Evolutionary conservation across 2,888 invertebrate genomes (phyloP).

Genomic region (Heliconius charithonia): DNA sequence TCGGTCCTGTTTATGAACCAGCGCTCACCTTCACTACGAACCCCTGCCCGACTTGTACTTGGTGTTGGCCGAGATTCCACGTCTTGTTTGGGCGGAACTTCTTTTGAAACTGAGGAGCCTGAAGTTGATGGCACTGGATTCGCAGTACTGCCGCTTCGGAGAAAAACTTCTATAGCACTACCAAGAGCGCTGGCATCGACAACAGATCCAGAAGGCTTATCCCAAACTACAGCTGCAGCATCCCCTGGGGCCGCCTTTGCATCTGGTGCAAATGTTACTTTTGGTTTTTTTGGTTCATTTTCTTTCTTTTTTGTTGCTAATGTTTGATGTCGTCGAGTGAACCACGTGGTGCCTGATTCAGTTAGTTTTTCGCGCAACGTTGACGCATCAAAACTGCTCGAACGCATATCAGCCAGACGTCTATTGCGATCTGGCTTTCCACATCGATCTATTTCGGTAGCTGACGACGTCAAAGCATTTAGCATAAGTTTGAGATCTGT

Average conservation of each 20-base stretch:
- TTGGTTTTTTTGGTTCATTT: slow-evolving; percentile 75
- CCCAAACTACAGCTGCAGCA: slow-evolving; percentile 88
- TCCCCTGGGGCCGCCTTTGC: slow-evolving; percentile 83
- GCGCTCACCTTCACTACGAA: slow-evolving; percentile 68
- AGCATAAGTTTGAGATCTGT: slow-evolving; percentile 91
- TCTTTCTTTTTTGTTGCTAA: slow-evolving; percentile 86
- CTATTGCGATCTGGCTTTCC: slow-evolving; percentile 84
- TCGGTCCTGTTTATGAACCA: slow-evolving; percentile 87
- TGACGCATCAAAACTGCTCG: slow-evolving; percentile 93
- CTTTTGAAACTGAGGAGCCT: slow-evolving; percentile 58
- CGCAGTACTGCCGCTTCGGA: slow-evolving; percentile 84
- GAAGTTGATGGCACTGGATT: slow-evolving; percentile 72
- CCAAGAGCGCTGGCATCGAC: slow-evolving; percentile 92
- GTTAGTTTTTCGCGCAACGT: slow-evolving; percentile 83
- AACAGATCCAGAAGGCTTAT: slow-evolving; percentile 89
- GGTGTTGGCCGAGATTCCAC: slow-evolving; percentile 73
- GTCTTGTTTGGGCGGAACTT: slow-evolving; percentile 54
- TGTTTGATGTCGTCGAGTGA: slow-evolving; percentile 90
- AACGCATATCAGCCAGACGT: slow-evolving; percentile 88
- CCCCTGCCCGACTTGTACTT: slow-evolving; percentile 58
- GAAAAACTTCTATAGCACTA: slow-evolving; percentile 92
- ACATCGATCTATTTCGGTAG: slow-evolving; percentile 90
- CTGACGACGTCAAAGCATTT: slow-evolving; percentile 90
- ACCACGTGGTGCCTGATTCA: slow-evolving; percentile 87
- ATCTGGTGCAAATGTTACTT: slow-evolving; percentile 86